Conservation (phyloP, 2,888 invertebrate species). For the Fissipunctia ypsillon region DNA sequence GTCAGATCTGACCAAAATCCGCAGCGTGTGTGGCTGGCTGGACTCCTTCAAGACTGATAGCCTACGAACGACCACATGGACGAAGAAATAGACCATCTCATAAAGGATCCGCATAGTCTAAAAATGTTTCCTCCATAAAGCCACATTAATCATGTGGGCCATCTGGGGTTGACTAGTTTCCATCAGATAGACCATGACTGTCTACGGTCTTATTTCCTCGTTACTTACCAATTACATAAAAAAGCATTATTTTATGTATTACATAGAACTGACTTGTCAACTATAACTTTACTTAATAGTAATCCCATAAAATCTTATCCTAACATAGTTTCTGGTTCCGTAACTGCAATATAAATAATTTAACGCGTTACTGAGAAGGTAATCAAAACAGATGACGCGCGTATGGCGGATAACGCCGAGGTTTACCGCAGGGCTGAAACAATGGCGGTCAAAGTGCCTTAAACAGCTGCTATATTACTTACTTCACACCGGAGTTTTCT, state of each 20-base stretch:
- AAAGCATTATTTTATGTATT: neutral
- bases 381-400: conserved; percentile 84
- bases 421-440: conserved; percentile 62
- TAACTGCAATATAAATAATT: conserved; percentile 52
- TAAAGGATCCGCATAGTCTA: neutral
- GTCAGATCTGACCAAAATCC: neutral
- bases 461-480: conserved; percentile 33
- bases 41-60: neutral
- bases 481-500: conserved; percentile 42
- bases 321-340: conserved; percentile 44
- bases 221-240: neutral
- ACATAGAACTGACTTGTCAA: neutral
- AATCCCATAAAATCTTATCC: conserved; percentile 20
- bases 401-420: conserved; percentile 73
- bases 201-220: neutral
- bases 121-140: neutral
- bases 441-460: conserved; percentile 31
- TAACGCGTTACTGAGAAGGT: conserved; percentile 65
- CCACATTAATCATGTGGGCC: neutral
- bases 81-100: neutral
- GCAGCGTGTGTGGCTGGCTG: neutral
- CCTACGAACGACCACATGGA: neutral
- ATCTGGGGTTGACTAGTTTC: neutral
- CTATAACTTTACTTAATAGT: conserved; percentile 29
- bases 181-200: neutral